Conservation (phyloP, 2,888 invertebrate genomes). For the Xestobium rufovillosum region DNA sequence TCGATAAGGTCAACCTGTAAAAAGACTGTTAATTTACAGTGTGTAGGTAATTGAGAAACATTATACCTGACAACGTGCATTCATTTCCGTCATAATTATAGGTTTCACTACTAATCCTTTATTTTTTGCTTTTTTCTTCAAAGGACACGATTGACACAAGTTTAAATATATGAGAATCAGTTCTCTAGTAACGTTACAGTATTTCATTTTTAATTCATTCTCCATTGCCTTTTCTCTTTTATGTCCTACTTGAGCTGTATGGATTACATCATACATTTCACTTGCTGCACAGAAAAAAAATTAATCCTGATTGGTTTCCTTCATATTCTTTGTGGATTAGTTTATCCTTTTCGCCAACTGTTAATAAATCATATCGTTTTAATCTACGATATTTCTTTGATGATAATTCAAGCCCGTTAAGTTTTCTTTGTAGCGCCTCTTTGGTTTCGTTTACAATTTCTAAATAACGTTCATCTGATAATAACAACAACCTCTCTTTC, state of each 20-base stretch:
- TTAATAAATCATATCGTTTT: constrained; percentile 2
- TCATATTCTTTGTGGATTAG: not conserved
- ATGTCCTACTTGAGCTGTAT: not conserved
- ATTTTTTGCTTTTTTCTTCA: not conserved
- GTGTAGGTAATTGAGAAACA: no score
- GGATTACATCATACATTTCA: not conserved
- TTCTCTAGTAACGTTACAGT: constrained; percentile 2
- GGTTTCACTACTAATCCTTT: constrained; percentile 2
- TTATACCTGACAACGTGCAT: not conserved
- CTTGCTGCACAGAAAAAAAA: not conserved
- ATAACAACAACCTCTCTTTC: not conserved
- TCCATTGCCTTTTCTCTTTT: constrained; percentile 1
- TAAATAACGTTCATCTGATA: not conserved
- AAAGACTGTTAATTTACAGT: no score
- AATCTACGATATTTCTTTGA: not conserved
- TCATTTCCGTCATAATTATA: not conserved
- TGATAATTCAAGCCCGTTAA: not conserved
- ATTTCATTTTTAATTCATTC: not conserved
- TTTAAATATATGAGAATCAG: not conserved
- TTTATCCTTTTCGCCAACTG: constrained; percentile 1
- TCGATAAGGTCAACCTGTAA: not conserved
- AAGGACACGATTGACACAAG: not conserved
- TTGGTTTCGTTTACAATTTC: not conserved
- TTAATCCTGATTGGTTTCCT: not conserved
- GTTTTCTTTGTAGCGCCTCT: not conserved